Percentiles rank a stretch among this genome's conserved stretches.
Conservation (phyloP, 1,140 invertebrate species). For the Drosophila bifasciata region DNA sequence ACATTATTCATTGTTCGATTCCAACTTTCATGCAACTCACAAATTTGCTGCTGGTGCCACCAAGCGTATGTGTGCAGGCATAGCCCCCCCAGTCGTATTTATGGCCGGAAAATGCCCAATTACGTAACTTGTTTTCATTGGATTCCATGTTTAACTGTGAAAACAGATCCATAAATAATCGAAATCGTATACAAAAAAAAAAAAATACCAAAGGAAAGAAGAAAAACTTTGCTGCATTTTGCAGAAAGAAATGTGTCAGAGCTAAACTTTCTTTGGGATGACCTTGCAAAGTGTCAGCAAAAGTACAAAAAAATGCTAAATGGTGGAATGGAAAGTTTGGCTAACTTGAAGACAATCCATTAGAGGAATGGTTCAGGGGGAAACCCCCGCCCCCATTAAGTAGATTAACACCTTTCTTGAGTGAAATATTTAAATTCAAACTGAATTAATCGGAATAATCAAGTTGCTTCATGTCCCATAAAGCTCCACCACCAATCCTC, state of each 20-base stretch:
- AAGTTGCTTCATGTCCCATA: slow-evolving; percentile 6
- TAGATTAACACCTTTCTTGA: too few species aligned
- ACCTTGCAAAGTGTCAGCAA: slow-evolving; percentile 42
- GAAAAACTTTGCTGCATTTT: slow-evolving; percentile 34
- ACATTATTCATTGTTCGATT: slow-evolving; percentile 51
- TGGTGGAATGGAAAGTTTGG: slow-evolving; percentile 10
- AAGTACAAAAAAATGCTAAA: slow-evolving; percentile 6
- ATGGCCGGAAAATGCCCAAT: slow-evolving; percentile 44
- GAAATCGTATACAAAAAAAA: slow-evolving; percentile 20
- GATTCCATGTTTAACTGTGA: slow-evolving; percentile 39
- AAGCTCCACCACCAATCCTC: slow-evolving; percentile 1
- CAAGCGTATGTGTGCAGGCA: background rate
- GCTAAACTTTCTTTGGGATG: slow-evolving; percentile 40
- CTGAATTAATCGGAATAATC: slow-evolving; percentile 47
- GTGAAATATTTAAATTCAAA: background rate
- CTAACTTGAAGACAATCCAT: too few species aligned
- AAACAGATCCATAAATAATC: slow-evolving; percentile 72
- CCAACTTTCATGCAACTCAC: slow-evolving; percentile 41
- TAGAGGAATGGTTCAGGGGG: too few species aligned
- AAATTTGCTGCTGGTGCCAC: background rate
- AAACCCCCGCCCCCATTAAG: too few species aligned
- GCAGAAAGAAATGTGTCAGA: slow-evolving; percentile 33
- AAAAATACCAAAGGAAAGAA: background rate
- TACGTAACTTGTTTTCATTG: slow-evolving; percentile 68
- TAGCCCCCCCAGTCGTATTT: slow-evolving; percentile 15